Conservation (phyloP, 2,797 vertebrate genomes). For the Spheniscus humboldti region DNA sequence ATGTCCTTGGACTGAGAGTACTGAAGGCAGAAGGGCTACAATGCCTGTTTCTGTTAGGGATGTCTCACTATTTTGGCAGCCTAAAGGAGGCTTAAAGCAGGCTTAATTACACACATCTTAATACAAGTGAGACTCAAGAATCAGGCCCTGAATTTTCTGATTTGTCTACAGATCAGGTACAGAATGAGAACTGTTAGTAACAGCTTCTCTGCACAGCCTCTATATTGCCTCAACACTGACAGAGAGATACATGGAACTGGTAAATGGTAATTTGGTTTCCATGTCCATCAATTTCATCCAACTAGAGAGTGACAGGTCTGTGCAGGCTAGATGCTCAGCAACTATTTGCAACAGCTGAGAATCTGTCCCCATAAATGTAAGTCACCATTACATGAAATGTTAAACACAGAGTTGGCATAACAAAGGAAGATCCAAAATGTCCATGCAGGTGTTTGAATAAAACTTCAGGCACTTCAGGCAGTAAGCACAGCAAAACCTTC, state of each 20-base stretch:
- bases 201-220: background rate
- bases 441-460: conserved; percentile 6
- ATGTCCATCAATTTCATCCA: background rate
- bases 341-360: background rate
- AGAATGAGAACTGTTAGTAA: background rate
- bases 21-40: background rate
- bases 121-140: background rate
- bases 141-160: background rate
- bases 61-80: background rate
- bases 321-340: background rate
- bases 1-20: background rate
- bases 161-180: background rate
- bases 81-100: background rate
- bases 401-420: background rate
- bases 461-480: conserved; percentile 3
- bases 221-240: background rate
- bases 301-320: background rate
- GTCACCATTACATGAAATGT: background rate
- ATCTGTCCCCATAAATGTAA: background rate
- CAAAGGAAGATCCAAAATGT: background rate
- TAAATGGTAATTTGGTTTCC: background rate
- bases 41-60: background rate
- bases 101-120: background rate
- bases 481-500: conserved; percentile 8
- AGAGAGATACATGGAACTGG: background rate